Percentiles rank a stretch among this genome's conserved stretches.
Evolutionary conservation across 2,888 invertebrate species (phyloP).

Genomic region (Sinodicranocentrus sp.): DNA sequence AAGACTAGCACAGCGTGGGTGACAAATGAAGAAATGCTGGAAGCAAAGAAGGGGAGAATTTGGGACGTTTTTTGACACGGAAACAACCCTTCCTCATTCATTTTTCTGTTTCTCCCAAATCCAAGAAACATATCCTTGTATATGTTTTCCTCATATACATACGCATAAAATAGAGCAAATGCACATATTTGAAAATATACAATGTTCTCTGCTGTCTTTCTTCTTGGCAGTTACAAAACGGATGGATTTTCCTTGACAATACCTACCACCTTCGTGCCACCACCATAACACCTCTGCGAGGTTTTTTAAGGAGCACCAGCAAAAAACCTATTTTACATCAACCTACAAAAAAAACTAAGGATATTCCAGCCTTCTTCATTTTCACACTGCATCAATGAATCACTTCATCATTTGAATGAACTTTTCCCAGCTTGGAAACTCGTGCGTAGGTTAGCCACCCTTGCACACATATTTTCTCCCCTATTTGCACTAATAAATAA

Average conservation of each 20-base stretch:
- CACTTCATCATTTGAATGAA: conserved; percentile 49
- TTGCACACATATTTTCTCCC: not conserved
- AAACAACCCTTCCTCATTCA: conserved; percentile 11
- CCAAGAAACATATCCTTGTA: not conserved
- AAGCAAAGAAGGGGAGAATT: not conserved
- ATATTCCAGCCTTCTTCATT: conserved; percentile 6
- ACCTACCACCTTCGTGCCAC: conserved; percentile 16
- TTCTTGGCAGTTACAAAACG: conserved; percentile 34
- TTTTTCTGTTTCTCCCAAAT: not conserved
- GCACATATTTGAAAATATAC: not conserved
- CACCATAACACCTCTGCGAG: not conserved
- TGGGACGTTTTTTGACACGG: conserved; percentile 7
- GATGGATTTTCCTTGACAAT: conserved; percentile 37
- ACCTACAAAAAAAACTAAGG: not conserved
- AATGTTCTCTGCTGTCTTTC: not conserved
- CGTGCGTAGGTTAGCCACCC: not conserved
- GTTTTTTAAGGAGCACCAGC: not conserved
- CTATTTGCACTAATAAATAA: not conserved
- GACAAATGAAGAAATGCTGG: conserved; percentile 13
- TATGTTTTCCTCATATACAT: not conserved
- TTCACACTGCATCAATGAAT: conserved; percentile 32
- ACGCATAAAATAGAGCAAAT: too few species aligned
- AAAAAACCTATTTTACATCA: not conserved
- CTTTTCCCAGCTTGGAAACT: not conserved
- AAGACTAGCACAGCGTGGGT: not conserved